Evolutionary conservation across 2,797 vertebrate species (phyloP), one percentile per base, ranked within the genome.

Genomic region (Myotis vivesi): DNA sequence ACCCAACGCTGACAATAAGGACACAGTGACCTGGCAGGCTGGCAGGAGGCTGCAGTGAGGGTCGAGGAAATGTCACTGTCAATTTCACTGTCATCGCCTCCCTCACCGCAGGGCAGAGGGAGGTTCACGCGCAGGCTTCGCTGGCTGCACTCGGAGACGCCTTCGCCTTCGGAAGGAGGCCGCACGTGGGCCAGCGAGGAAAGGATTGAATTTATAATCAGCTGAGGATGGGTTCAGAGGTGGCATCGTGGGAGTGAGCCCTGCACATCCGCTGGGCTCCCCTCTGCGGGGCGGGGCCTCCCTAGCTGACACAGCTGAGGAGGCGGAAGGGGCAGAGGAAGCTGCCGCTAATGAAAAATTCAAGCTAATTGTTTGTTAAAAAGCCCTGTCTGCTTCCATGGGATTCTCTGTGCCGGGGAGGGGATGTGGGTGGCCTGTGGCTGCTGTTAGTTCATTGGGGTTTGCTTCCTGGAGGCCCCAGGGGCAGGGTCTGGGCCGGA

Each of bases 271-370:
- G 2, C 82, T 19, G 87, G 89, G 89, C 51, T 96, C 62, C 87
- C 92, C 64, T 38, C 72, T 41, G 49, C 25, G 44, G 38, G 59
- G 59, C 5, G 12, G 55, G 91, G 62, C 95, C 89, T 96, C 89
- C 92, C 89, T 46, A 2, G 68, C 87, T 92, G 51, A 85, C 89
- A 75, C 36, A 91, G 84, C 83, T 57, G 38, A 28, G 64, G 51
- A 49, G 62, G 44, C 33, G 83, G 89, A 83, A 87, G 59, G 73
- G 66, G 7, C 17, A 49, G 83, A 95, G 96, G 11, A 71, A 86
- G 93, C 77, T 94, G 94, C 77, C 89, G 81, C 97, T 97, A 96
- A 97, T 96, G 93, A 96, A 96, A 97, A 95, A 96, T 97, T 97
- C 94, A 97, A 96, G 93, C 89, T 96, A 95, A 95, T 96, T 94